Evolutionary conservation across 2,113 vertebrate species (phyloP).

Genomic region (Melanocharis versteri): DNA sequence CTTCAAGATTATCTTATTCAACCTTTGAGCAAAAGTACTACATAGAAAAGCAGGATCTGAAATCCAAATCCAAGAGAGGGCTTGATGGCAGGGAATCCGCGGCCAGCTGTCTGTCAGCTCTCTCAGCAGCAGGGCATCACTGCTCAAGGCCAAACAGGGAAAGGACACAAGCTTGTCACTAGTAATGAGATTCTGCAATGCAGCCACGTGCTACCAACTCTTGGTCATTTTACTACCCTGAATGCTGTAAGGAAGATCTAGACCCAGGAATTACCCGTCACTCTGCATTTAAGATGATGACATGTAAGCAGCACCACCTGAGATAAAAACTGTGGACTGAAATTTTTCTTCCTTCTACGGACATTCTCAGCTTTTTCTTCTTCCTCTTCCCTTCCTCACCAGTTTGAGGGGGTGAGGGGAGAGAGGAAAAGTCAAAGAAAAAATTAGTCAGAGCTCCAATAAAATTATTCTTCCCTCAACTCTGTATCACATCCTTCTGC

Average conservation of each 20-base stretch:
- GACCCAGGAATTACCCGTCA: not conserved
- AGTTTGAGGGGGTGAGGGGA: not conserved
- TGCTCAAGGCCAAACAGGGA: not conserved
- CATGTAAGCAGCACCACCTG: not conserved
- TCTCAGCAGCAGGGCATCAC: not conserved
- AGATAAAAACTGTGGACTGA: not conserved
- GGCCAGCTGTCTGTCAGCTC: not conserved
- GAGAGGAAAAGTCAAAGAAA: not conserved
- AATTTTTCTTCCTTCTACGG: rapidly evolving
- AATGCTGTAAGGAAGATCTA: not conserved
- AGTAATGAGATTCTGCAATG: not conserved
- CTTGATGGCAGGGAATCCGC: not conserved
- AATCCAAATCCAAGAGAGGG: not conserved
- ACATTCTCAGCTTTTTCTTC: not conserved
- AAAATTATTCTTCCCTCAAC: not conserved
- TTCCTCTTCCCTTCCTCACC: not conserved
- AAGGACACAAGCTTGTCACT: not conserved
- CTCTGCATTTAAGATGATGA: not conserved
- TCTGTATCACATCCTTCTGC: not conserved
- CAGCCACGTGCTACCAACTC: not conserved
- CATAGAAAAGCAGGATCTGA: not conserved
- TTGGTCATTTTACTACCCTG: not conserved
- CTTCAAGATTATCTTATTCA: not conserved
- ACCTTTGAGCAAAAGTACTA: not conserved
- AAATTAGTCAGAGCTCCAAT: not conserved